Base-by-base conservation (phyloP, 2,888 invertebrate species). In the Chymomyza fuscimana region DNA sequence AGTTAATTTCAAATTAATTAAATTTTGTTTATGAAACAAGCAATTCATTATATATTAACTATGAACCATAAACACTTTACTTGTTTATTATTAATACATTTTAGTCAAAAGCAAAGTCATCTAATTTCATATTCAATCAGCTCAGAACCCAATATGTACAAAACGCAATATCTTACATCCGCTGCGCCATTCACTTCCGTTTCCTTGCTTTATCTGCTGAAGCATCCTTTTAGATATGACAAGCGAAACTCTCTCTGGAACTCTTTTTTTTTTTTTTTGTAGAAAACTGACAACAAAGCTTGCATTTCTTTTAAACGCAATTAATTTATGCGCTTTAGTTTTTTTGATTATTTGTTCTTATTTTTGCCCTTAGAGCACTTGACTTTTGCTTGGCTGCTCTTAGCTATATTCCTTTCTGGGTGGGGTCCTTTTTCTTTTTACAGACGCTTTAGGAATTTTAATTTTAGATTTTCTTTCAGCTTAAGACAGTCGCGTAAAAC, bases 171-270 rank as follows among this genome's bases (percentile, higher is more conserved):
- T 22, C 72, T 74, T 68, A 73, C 70, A 69, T 84, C 83, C 83
- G 79, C 72, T 81, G 84, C 87, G 87, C 79, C 86, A 76, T 86
- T 87, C 86, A 81, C 87, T 87, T 85, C 84, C 84, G 87, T 69
- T 79, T 78, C 78, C 79, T 79, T 83, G 81, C 82, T 19, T 7
- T 54, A 25, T 77, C 69, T 36, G 69, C 63, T 59, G 51, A 19
- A 58, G 78, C 72, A 76, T 74, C 69, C 72, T 72, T 64, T 40
- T 67, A n/a, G 70, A 78, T 40, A 63, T 68, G 67, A 51, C 72
- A 73, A 72, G 66, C 74, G 63, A 70, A 80, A 75, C 56, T 56
- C 56, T 4, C 22, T 7, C 46, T 51, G 51, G 25, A 22, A 78
- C 75, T 79, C 74, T 68, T 78, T 82, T 29, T 84, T 78, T 82